Base-by-base conservation (phyloP, 2,888 invertebrate genomes). In the Lypha dubia region DNA sequence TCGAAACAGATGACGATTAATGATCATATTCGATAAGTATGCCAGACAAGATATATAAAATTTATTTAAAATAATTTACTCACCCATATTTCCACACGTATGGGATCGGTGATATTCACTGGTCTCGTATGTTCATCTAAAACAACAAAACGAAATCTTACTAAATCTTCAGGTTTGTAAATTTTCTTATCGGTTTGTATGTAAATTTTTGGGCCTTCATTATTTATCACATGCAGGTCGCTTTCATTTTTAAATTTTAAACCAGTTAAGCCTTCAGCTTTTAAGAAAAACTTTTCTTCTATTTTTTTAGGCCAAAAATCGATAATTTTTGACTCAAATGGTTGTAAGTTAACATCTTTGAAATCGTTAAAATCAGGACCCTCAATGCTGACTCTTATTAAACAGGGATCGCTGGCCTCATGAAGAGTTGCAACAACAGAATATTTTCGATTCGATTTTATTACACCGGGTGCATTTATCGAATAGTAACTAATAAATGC, bases 151-250 rank as follows among this genome's bases (percentile, higher is more conserved):
- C 92, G 88, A 92, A 97, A 98, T 91, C 95, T 94, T 28, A 99
- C 95, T 86, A 94, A 94, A 90, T 96, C 95, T 15, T 95, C 11
- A 95, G 95, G 98, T 90, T 97, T 96, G 92, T 98, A 98, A 85
- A 98, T 95, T 13, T 97, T 95, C 92, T 97, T 96, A 92, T 98
- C 98, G 0, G 98, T 98, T 91, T 98, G 98, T 86, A 98, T 95
- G 89, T 97, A 96, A 15, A 97, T 94, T 15, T 97, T 96, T 13
- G 88, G 86, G 44, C 87, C 88, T 89, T 24, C 8, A 56, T 95
- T 94, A 92, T 98, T 1, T 9, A 73, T 91, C 11, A 94, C 93
- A 1, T 24, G 3, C 13, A 24, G 1, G 15, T 1, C 1, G 7
- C 95, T 95, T n/a, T 95, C 94, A 86, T 96, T 95, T 60, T 94